These are phyloP conservation scores for Pseudococcus jackbeardsleyi DNA, from an alignment of 2,888 invertebrate species.

Conservation along the genomic window DNA sequence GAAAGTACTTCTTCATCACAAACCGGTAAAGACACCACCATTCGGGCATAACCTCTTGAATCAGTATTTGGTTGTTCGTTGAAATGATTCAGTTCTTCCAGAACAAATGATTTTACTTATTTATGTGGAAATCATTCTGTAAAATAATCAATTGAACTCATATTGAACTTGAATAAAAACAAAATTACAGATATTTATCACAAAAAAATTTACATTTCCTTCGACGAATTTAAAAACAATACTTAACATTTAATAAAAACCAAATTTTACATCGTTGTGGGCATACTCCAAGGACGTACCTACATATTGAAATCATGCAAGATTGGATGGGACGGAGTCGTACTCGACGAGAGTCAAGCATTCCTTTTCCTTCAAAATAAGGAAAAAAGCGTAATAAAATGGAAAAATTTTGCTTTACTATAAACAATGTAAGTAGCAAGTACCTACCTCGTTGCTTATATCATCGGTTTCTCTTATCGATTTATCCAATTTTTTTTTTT, in stretches of 20 bases:
- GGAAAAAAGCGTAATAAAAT: not conserved
- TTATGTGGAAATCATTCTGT: not conserved
- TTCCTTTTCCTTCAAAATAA: not conserved
- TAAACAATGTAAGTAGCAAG: not conserved
- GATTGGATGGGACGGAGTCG: not conserved
- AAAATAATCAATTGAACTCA: not conserved
- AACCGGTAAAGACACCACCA: constrained; percentile 44
- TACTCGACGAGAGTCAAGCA: not conserved
- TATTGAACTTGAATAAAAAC: not conserved
- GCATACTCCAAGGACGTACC: constrained; percentile 14
- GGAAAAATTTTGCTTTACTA: not conserved
- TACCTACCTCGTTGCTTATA: not conserved
- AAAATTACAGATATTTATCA: too few relatives aligned
- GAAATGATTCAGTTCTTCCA: constrained; percentile 29
- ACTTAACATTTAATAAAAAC: constrained; percentile 50
- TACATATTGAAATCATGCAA: constrained; percentile 33
- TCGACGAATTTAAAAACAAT: constrained; percentile 36
- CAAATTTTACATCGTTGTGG: constrained; percentile 36
- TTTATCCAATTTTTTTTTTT: constrained; percentile 55
- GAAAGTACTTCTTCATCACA: not conserved
- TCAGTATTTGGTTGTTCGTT: constrained; percentile 13
- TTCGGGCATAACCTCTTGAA: constrained; percentile 44
- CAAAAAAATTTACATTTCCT: not conserved
- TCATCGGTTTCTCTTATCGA: constrained; percentile 13
- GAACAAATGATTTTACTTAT: not conserved